phyloP scores from a whole-genome alignment of 2,888 invertebrate genomes.

The Crocallis elinguaria region DNA sequence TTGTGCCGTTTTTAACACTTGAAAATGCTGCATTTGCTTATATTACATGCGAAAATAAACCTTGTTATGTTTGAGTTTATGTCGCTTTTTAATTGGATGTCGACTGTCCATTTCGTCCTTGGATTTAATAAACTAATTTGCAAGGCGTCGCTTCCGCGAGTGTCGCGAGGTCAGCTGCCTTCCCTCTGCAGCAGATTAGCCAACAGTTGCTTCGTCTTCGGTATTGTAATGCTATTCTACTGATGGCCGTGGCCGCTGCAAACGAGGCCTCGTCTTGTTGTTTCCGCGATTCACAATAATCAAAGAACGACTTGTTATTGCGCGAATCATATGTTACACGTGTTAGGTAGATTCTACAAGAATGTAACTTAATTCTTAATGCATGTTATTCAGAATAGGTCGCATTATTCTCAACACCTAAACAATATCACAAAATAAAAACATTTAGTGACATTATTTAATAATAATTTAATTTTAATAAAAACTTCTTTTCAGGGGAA shows the following conservation, averaged over 20 bases:
- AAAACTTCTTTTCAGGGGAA: too few species aligned
- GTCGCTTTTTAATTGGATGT: slow-evolving; percentile 46
- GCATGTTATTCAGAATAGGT: too few species aligned
- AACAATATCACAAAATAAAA: too few species aligned
- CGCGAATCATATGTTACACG: slow-evolving; percentile 7
- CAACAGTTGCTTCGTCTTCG: slow-evolving; percentile 15
- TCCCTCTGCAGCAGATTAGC: slow-evolving; percentile 33
- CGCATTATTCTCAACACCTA: too few species aligned
- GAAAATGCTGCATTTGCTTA: slow-evolving; percentile 10
- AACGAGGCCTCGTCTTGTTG: slow-evolving; percentile 32
- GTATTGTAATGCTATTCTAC: slow-evolving; percentile 54
- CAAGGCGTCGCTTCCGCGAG: slow-evolving; percentile 75
- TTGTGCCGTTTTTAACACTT: slow-evolving; percentile 13
- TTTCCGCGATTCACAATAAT: slow-evolving; percentile 53
- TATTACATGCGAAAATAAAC: slow-evolving; percentile 18
- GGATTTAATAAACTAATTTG: slow-evolving; percentile 72
- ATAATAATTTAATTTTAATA: too few species aligned
- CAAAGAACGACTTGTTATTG: slow-evolving; percentile 7
- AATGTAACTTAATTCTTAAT: background rate
- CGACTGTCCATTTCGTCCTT: slow-evolving; percentile 55
- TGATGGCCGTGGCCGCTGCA: slow-evolving; percentile 37
- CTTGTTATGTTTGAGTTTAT: slow-evolving; percentile 25
- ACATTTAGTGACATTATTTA: too few species aligned
- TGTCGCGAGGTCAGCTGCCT: slow-evolving; percentile 53
- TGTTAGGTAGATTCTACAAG: background rate